Evolutionary conservation across 2,113 vertebrate species (phyloP), one percentile per base, ranked within the genome.

Genomic region (Gavia stellata): DNA sequence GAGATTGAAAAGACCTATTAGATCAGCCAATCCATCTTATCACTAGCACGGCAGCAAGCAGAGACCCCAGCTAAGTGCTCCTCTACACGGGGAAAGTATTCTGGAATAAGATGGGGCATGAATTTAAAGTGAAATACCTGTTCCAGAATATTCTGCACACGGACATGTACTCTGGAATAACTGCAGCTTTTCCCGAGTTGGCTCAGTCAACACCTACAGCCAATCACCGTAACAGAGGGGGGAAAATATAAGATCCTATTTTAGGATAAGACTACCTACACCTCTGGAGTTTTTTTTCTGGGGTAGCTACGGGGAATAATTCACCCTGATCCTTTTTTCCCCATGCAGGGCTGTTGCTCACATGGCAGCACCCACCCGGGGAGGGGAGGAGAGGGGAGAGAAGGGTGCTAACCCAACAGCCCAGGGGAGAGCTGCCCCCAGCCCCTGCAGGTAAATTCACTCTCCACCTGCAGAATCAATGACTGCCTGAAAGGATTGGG

Each of bases 11-110:
- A 96, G 95, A 77, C 92, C 93, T 89, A 85, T 93, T 94, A 95
- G 96, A 96, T 96, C 91, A 96, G 93, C 86, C 94, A 91, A 86
- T 96, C 92, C 96, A 94, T 92, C 86, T 92, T 89, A 95, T 94
- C 91, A 21, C 73, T 13, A 14, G 92, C 4, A 75, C 25, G 49
- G 94, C 90, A 79, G 92, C 91, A 75, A 94, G 92, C 84, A 21
- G 70, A 83, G 95, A 91, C 96, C 89, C 91, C 92, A 88, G 92
- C 96, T 92, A 94, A 95, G 96, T 87, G 86, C 94, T 95, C 77
- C 94, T 91, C 87, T 50, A 94, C 72, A 12, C 16, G 1, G 81
- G 45, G 72, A 88, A 95, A 94, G 85, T 65, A 87, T 92, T 94
- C 92, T 47, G 74, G 94, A 94, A 40, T 23, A 66, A 95, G 78